phyloP scores from a whole-genome alignment of 2,113 vertebrate genomes.

The Rana temporaria region DNA sequence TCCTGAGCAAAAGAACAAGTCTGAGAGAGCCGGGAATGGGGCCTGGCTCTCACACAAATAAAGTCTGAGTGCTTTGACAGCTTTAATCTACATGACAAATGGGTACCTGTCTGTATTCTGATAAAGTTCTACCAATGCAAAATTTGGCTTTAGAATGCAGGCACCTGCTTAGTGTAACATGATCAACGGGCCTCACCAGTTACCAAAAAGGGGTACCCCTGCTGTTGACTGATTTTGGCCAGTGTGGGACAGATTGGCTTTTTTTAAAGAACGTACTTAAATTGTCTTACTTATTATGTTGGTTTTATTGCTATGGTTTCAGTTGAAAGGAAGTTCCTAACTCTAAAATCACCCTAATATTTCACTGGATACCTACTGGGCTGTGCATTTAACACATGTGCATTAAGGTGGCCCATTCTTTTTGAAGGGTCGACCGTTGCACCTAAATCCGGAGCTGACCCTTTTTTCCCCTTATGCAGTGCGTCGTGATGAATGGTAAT shows the following conservation, averaged over 20 bases:
- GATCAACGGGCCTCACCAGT: background rate
- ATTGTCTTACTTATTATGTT: too few relatives aligned
- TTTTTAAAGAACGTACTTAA: too few relatives aligned
- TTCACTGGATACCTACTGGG: too few relatives aligned
- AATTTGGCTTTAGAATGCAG: background rate
- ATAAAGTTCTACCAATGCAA: constrained; percentile 8
- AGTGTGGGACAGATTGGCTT: background rate
- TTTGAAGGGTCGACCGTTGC: too few relatives aligned
- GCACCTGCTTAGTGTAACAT: constrained; percentile 38
- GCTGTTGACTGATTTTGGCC: background rate
- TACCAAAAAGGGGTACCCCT: background rate
- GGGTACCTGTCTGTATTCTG: constrained; percentile 14
- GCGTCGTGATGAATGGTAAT: too few relatives aligned
- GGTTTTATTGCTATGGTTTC: too few relatives aligned
- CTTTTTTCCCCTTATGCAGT: too few relatives aligned
- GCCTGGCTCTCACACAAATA: constrained; percentile 23
- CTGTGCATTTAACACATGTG: too few relatives aligned
- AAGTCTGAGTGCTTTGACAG: constrained; percentile 18
- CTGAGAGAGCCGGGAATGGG: constrained; percentile 15
- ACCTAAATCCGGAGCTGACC: too few relatives aligned
- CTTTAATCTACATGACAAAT: constrained; percentile 47
- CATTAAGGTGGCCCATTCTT: too few relatives aligned
- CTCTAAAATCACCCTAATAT: too few relatives aligned
- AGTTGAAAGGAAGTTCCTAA: too few relatives aligned
- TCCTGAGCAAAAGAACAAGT: constrained; percentile 1